Evolutionary conservation across 1,140 invertebrate genomes (phyloP).

Genomic region (Bombus haemorrhoidalis): DNA sequence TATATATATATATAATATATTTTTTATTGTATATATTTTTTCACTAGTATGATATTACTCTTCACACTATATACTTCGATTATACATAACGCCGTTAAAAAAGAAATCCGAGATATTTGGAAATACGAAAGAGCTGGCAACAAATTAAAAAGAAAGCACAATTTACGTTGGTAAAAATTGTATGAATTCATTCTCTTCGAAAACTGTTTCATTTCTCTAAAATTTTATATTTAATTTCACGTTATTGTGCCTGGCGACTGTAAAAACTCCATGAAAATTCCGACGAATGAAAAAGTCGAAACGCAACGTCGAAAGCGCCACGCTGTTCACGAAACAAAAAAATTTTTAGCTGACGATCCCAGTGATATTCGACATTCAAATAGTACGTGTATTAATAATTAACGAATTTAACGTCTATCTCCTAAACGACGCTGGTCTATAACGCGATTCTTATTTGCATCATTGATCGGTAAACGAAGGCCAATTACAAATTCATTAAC

Average conservation of each 20-base stretch:
- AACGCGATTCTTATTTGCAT: conserved; percentile 32
- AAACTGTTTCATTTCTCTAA: neutral
- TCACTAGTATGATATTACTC: too few species aligned
- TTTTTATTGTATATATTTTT: too few species aligned
- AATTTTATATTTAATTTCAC: neutral
- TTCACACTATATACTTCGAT: too few species aligned
- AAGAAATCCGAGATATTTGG: neutral
- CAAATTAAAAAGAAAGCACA: neutral
- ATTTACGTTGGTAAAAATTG: neutral
- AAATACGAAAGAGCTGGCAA: too few species aligned
- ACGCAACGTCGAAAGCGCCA: neutral
- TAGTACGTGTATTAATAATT: conserved; percentile 35
- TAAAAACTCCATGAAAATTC: neutral
- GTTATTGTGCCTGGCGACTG: neutral
- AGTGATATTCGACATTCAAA: conserved; percentile 36
- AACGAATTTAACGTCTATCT: neutral
- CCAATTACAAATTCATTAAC: conserved; percentile 64
- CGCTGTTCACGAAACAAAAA: conserved; percentile 15
- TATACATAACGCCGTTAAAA: too few species aligned
- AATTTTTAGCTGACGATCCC: neutral
- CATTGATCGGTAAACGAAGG: conserved; percentile 36
- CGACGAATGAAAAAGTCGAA: neutral
- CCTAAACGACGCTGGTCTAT: too few species aligned
- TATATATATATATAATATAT: too few species aligned
- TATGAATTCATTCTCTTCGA: neutral